phyloP scores from a whole-genome alignment of 2,113 vertebrate genomes.

The Pluvianellus socialis region DNA sequence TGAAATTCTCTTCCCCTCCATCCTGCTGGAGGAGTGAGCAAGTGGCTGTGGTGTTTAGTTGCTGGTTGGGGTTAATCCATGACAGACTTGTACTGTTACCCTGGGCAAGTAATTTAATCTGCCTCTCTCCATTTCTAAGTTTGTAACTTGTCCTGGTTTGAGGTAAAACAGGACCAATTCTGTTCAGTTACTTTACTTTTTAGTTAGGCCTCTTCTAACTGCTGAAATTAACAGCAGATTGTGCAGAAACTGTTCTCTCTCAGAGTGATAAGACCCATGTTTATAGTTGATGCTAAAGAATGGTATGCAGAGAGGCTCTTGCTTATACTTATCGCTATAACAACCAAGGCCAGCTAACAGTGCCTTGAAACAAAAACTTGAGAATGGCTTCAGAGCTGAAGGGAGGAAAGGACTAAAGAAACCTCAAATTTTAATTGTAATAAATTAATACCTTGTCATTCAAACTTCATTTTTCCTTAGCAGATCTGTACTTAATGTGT shows the following conservation, averaged over 20 bases:
- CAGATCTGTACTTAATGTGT: neutral
- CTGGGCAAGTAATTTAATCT: neutral
- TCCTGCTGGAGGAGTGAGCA: neutral
- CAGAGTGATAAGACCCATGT: too few relatives aligned
- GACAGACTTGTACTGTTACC: neutral
- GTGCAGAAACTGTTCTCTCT: too few relatives aligned
- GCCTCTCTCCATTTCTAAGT: neutral
- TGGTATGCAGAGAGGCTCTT: too few relatives aligned
- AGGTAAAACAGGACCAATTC: too few relatives aligned
- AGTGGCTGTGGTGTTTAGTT: neutral
- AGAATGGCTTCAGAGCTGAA: neutral
- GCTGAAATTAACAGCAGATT: too few relatives aligned
- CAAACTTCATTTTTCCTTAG: neutral
- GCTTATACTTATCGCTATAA: too few relatives aligned
- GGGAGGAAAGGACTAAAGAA: neutral
- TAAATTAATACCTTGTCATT: neutral
- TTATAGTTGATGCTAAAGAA: too few relatives aligned
- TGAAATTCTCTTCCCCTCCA: neutral
- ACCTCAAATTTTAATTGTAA: neutral
- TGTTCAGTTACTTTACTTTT: too few relatives aligned
- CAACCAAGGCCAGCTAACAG: neutral
- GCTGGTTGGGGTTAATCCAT: neutral
- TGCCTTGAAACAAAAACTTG: neutral
- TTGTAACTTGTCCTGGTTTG: neutral
- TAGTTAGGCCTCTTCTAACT: too few relatives aligned